Evolutionary conservation across 2,113 vertebrate genomes (phyloP).

Genomic region (Hyperoodon ampullatus): DNA sequence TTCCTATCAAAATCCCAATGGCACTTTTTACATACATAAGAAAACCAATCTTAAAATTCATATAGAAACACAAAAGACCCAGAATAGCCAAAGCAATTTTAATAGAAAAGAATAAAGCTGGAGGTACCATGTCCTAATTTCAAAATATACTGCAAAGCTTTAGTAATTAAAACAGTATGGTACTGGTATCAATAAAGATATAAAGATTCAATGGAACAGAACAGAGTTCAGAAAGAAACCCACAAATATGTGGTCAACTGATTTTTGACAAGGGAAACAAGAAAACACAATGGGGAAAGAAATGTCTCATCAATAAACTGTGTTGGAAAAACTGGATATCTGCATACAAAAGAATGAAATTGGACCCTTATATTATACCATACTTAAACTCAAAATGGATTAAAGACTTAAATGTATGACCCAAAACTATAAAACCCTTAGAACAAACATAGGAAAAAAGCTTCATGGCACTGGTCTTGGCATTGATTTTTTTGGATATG

Average conservation of each 20-base stretch:
- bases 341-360: background rate
- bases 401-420: background rate
- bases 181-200: background rate
- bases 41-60: slow-evolving; percentile 4
- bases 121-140: background rate
- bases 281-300: background rate
- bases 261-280: background rate
- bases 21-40: background rate
- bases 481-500: background rate
- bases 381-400: background rate
- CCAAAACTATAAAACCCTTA: background rate
- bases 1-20: background rate
- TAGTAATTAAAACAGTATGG: background rate
- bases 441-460: background rate
- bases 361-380: background rate
- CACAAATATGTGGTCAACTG: background rate
- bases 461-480: background rate
- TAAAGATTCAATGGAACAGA: background rate
- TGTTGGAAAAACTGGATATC: background rate
- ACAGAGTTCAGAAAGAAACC: background rate
- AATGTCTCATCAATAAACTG: background rate
- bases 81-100: background rate
- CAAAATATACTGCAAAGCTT: background rate
- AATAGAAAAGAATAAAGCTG: background rate
- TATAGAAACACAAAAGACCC: background rate